Evolutionary conservation across 2,888 invertebrate genomes (phyloP).

Genomic region (Caenorhabditis sp.): DNA sequence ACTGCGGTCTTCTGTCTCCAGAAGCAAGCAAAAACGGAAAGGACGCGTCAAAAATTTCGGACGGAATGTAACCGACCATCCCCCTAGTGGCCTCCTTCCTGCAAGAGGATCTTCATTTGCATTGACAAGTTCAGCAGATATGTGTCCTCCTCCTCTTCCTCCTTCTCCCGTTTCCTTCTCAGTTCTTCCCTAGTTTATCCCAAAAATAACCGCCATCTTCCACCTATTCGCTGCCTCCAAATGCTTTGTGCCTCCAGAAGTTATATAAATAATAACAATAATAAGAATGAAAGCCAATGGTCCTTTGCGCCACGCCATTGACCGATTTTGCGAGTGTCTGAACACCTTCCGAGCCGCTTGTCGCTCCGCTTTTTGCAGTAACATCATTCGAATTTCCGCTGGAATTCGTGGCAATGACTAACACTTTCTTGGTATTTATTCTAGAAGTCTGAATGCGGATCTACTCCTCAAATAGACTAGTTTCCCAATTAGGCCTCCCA

Average conservation of each 20-base stretch:
- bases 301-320: conserved; percentile 39
- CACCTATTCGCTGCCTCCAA: conserved; percentile 6
- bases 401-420: not conserved
- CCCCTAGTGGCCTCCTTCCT: conserved; percentile 33
- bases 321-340: conserved; percentile 46
- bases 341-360: conserved; percentile 33
- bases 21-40: conserved; percentile 28
- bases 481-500: conserved; percentile 35
- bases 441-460: not conserved
- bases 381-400: conserved; percentile 9
- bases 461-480: not conserved
- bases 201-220: conserved; percentile 6
- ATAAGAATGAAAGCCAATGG: conserved; percentile 30
- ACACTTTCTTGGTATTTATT: not conserved
- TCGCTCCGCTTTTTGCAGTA: not conserved
- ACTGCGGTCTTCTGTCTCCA: conserved; percentile 12
- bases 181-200: conserved; percentile 11
- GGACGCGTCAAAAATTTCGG: conserved; percentile 53
- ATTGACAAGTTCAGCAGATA: conserved; percentile 47
- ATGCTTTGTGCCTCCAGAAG: conserved; percentile 39
- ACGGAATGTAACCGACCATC: conserved; percentile 9
- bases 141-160: conserved; percentile 25
- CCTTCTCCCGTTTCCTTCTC: not conserved
- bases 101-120: conserved; percentile 37
- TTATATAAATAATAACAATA: conserved; percentile 52